phyloP scores from a whole-genome alignment of 2,797 vertebrate genomes.

The Alfaro cultratus region DNA sequence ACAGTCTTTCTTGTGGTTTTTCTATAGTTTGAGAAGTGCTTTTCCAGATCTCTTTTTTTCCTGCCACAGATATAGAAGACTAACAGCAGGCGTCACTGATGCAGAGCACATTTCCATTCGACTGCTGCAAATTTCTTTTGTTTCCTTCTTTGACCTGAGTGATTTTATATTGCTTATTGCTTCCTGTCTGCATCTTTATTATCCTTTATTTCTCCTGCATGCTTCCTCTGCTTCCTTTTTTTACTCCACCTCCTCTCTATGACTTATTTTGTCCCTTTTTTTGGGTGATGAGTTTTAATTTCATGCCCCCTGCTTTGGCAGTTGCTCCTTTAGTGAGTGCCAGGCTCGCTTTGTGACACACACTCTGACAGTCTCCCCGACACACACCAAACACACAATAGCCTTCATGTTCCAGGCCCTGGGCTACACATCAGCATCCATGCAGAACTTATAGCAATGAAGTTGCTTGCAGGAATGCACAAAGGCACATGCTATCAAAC shows the following conservation, averaged over 20 bases:
- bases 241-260: conserved; percentile 35
- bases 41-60: conserved; percentile 33
- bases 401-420: conserved; percentile 45
- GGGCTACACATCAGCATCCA: conserved; percentile 51
- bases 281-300: conserved; percentile 78
- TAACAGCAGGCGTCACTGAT: conserved; percentile 46
- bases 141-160: conserved; percentile 42
- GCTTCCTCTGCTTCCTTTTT: conserved; percentile 23
- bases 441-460: conserved; percentile 65
- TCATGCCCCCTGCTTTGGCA: conserved; percentile 82
- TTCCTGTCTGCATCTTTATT: conserved; percentile 67
- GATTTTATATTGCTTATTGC: conserved; percentile 50
- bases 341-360: conserved; percentile 72
- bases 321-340: conserved; percentile 67
- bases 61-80: conserved; percentile 15
- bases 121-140: conserved; percentile 47
- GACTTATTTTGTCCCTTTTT: conserved; percentile 50
- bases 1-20: conserved; percentile 52
- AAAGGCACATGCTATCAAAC: conserved; percentile 53
- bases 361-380: conserved; percentile 50
- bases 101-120: conserved; percentile 44
- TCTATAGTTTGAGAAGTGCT: conserved; percentile 11
- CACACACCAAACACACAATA: conserved; percentile 25
- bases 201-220: conserved; percentile 66
- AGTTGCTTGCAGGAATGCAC: conserved; percentile 52